phyloP scores from a whole-genome alignment of 1,140 invertebrate species.

The Choristoneura fumiferana region DNA sequence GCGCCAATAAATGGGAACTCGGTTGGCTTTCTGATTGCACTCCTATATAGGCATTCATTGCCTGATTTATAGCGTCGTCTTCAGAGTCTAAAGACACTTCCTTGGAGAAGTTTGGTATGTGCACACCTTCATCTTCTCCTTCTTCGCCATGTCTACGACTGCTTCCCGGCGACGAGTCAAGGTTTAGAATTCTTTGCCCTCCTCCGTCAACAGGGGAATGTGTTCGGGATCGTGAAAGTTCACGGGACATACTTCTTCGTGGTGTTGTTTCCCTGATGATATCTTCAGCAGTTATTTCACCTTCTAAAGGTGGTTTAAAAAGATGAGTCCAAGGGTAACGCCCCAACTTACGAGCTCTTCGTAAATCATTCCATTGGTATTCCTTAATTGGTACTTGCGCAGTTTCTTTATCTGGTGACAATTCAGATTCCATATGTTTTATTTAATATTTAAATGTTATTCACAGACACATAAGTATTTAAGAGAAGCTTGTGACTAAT shows the following conservation, averaged over 20 bases:
- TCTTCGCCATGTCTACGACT: constrained; percentile 72
- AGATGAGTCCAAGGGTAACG: constrained; percentile 86
- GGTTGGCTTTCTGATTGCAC: constrained; percentile 44
- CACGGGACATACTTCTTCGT: constrained; percentile 71
- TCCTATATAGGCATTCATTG: constrained; percentile 30
- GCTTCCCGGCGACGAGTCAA: constrained; percentile 74
- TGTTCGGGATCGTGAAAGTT: constrained; percentile 65
- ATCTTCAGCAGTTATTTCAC: constrained; percentile 74
- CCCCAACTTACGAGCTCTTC: constrained; percentile 79
- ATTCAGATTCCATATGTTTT: constrained; percentile 75
- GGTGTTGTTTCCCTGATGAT: constrained; percentile 67
- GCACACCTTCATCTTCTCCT: constrained; percentile 65
- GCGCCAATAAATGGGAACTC: constrained; percentile 45
- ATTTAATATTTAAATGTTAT: constrained; percentile 34
- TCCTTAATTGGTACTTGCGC: constrained; percentile 82
- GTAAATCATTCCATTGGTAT: constrained; percentile 86
- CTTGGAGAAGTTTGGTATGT: constrained; percentile 76
- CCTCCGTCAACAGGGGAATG: constrained; percentile 56
- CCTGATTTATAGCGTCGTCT: constrained; percentile 51
- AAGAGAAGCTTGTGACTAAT: constrained; percentile 10
- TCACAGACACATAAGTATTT: constrained; percentile 28
- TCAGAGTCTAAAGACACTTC: constrained; percentile 75
- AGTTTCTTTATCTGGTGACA: constrained; percentile 71
- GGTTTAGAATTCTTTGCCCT: constrained; percentile 64
- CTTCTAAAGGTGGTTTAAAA: constrained; percentile 77